Evolutionary conservation across 1,140 invertebrate species (phyloP).

Genomic region (Vanessa tameamea): DNA sequence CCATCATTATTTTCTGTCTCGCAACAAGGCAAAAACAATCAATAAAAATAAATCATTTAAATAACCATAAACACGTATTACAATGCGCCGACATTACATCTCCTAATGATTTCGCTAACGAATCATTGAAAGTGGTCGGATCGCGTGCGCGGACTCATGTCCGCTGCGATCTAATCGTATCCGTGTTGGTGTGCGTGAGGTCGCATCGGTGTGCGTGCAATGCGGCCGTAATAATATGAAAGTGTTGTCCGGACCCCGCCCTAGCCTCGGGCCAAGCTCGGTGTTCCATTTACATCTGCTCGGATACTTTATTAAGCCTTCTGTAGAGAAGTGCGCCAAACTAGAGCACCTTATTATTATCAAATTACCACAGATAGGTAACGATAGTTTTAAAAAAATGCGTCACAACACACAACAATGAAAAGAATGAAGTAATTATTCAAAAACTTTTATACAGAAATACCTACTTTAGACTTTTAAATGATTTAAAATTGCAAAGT

Average conservation of each 20-base stretch:
- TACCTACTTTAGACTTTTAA: too few species aligned
- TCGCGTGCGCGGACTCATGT: constrained; percentile 69
- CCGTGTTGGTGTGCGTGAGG: constrained; percentile 52
- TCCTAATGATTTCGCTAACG: constrained; percentile 81
- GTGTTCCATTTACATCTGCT: constrained; percentile 79
- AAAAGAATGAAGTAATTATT: not conserved
- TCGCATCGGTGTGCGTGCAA: constrained; percentile 68
- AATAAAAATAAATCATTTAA: constrained; percentile 82
- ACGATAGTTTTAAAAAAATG: not conserved
- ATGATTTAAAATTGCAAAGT: too few species aligned
- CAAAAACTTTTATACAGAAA: too few species aligned
- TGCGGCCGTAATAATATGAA: constrained; percentile 79
- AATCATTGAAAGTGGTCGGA: constrained; percentile 79
- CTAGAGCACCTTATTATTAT: constrained; percentile 37
- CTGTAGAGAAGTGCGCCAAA: constrained; percentile 61
- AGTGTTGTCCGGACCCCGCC: constrained; percentile 78
- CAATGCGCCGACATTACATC: constrained; percentile 79
- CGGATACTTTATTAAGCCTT: constrained; percentile 76
- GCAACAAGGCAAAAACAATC: constrained; percentile 80
- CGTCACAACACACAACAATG: not conserved
- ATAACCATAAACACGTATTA: constrained; percentile 80
- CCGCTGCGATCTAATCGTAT: constrained; percentile 62
- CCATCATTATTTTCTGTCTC: constrained; percentile 79
- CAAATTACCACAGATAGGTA: constrained; percentile 3
- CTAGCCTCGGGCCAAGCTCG: constrained; percentile 68